A percentile compares a stretch with the other conserved stretches of the same genome.
These are phyloP conservation scores for Borostomias antarcticus DNA, from an alignment of 2,797 vertebrate genomes.

Conservation along the genomic window DNA sequence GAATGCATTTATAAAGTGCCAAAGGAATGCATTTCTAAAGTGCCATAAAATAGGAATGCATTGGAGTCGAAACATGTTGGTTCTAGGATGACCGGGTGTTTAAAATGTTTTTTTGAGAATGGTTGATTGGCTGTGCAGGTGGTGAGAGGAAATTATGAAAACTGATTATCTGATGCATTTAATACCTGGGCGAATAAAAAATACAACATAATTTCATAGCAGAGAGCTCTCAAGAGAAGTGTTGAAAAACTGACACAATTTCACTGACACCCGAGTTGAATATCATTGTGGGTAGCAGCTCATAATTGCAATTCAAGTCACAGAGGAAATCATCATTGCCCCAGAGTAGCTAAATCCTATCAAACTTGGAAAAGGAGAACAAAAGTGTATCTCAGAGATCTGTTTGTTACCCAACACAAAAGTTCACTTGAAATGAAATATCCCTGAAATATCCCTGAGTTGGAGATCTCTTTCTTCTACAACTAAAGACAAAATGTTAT, in stretches of 20 bases:
- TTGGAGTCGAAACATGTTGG: no score
- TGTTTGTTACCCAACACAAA: not conserved
- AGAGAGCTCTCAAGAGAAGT: conserved; percentile 6
- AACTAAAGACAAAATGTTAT: not conserved
- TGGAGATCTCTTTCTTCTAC: not conserved
- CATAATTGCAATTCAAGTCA: conserved; percentile 39
- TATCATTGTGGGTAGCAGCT: conserved; percentile 13
- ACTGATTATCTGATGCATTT: conserved; percentile 32
- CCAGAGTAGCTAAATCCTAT: conserved; percentile 25
- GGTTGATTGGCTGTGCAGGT: not conserved
- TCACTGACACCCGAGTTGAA: conserved; percentile 25
- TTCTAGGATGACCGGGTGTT: no score
- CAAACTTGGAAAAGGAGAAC: conserved; percentile 38
- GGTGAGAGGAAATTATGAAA: no score
- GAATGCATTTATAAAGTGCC: no score
- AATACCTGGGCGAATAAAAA: conserved; percentile 13
- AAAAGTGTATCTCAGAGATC: conserved; percentile 37
- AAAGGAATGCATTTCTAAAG: no score
- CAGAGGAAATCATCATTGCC: conserved; percentile 27
- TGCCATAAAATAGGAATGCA: no score
- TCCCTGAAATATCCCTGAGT: not conserved
- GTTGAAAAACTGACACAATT: conserved; percentile 4
- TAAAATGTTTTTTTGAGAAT: no score
- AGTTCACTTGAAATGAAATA: conserved; percentile 3
- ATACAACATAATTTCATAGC: conserved; percentile 30